These are phyloP conservation scores for Anthoscopus minutus DNA, from an alignment of 2,113 vertebrate genomes.

Conservation along the genomic window DNA sequence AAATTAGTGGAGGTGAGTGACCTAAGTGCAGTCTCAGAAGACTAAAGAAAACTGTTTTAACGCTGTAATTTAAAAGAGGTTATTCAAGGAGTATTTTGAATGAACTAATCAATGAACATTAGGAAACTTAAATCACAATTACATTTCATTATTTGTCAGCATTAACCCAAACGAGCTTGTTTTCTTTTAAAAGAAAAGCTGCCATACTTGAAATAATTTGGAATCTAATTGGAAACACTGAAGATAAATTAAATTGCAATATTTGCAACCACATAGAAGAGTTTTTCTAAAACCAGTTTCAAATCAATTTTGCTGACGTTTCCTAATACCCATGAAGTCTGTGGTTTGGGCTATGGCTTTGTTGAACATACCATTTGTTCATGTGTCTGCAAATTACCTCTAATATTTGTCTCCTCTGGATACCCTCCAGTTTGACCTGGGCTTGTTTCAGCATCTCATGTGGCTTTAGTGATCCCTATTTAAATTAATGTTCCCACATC, in stretches of 20 bases:
- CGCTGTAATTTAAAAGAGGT: neutral
- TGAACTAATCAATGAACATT: neutral
- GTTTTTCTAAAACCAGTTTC: neutral
- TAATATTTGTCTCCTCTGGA: neutral
- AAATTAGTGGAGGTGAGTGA: neutral
- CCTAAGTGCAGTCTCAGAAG: neutral
- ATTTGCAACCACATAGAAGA: neutral
- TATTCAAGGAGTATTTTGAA: neutral
- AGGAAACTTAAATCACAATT: neutral
- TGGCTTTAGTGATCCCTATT: neutral
- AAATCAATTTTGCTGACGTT: neutral
- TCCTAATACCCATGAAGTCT: accelerated
- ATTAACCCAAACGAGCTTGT: neutral
- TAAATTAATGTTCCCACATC: neutral
- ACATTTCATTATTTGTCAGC: neutral
- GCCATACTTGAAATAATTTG: neutral
- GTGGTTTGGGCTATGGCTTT: neutral
- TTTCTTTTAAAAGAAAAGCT: conserved; percentile 1
- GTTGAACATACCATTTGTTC: neutral
- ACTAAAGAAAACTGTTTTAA: neutral
- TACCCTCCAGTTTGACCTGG: neutral
- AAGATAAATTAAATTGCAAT: neutral
- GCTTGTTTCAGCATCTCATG: neutral
- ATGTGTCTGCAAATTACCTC: neutral
- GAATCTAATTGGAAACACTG: neutral